Conservation (phyloP, 1,140 invertebrate genomes). For the Amphibalanus amphitrite region DNA sequence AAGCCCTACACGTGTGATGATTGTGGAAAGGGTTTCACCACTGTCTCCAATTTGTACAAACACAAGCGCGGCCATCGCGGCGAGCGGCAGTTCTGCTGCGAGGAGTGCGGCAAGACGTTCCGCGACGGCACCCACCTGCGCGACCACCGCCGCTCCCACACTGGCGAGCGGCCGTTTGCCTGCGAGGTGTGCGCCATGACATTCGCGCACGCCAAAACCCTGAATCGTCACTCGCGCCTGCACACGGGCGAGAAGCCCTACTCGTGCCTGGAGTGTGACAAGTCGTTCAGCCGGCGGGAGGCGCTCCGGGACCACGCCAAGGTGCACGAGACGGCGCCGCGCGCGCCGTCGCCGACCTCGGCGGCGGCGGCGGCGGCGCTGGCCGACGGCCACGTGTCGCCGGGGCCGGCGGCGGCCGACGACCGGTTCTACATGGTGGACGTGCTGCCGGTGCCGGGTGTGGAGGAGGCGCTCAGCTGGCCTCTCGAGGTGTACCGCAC, state of each 20-base stretch:
- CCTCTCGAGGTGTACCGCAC: conserved; percentile 12
- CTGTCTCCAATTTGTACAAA: conserved; percentile 23
- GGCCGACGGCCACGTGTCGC: neutral
- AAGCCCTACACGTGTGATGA: conserved; percentile 23
- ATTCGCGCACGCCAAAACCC: conserved; percentile 19
- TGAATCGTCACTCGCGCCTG: conserved; percentile 18
- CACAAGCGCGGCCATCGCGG: conserved; percentile 29
- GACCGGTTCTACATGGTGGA: too few species aligned
- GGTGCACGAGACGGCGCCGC: conserved; percentile 13
- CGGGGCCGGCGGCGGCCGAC: too few species aligned
- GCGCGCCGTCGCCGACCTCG: neutral
- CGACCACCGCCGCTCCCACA: conserved; percentile 53
- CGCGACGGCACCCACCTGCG: conserved; percentile 37
- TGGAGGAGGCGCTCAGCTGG: neutral
- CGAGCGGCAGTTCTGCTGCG: conserved; percentile 32
- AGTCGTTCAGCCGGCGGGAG: conserved; percentile 17
- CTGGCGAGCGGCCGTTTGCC: conserved; percentile 57
- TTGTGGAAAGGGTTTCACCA: conserved; percentile 24
- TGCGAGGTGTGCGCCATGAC: conserved; percentile 19
- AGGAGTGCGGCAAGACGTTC: conserved; percentile 38
- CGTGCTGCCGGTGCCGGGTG: too few species aligned
- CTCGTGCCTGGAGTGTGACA: conserved; percentile 16
- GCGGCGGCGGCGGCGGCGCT: too few species aligned
- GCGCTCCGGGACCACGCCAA: conserved; percentile 17
- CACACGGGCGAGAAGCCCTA: conserved; percentile 18